Conservation (phyloP, 2,888 invertebrate genomes). For the Salticus scenicus region DNA sequence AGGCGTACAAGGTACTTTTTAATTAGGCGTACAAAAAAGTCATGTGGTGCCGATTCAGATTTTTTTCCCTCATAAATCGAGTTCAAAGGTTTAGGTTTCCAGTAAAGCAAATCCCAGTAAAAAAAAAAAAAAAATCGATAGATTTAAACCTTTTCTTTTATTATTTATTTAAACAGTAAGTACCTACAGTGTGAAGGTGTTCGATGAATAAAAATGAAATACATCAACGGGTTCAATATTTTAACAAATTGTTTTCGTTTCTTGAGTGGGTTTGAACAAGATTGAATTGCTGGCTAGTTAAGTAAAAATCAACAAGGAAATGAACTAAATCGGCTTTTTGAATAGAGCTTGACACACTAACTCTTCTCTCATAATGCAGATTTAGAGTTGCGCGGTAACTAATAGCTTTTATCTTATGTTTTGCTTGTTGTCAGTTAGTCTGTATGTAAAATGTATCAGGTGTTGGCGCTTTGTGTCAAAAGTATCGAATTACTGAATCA, state of each 20-base stretch:
- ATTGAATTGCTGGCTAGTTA: slow-evolving; percentile 10
- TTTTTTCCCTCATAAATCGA: too few relatives aligned
- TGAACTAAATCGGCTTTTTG: background rate
- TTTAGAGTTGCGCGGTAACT: background rate
- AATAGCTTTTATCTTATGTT: background rate
- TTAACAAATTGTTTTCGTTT: background rate
- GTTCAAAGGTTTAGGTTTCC: too few relatives aligned
- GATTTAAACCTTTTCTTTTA: too few relatives aligned
- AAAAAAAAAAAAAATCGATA: too few relatives aligned
- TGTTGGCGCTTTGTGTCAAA: background rate
- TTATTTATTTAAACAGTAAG: too few relatives aligned
- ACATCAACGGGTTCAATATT: background rate
- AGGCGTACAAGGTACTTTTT: too few relatives aligned
- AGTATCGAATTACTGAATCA: too few relatives aligned
- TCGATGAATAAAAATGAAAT: background rate
- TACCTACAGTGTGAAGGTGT: too few relatives aligned
- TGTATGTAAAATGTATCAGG: background rate
- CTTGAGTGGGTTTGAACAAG: slow-evolving; percentile 25
- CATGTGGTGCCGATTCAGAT: too few relatives aligned
- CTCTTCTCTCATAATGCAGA: background rate
- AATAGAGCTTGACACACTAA: background rate
- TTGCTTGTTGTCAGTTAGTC: background rate
- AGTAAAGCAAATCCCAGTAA: too few relatives aligned
- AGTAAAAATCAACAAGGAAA: slow-evolving; percentile 9
- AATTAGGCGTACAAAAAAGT: too few relatives aligned